Conservation (phyloP, 2,797 vertebrate genomes). For the Euthynnus affinis region DNA sequence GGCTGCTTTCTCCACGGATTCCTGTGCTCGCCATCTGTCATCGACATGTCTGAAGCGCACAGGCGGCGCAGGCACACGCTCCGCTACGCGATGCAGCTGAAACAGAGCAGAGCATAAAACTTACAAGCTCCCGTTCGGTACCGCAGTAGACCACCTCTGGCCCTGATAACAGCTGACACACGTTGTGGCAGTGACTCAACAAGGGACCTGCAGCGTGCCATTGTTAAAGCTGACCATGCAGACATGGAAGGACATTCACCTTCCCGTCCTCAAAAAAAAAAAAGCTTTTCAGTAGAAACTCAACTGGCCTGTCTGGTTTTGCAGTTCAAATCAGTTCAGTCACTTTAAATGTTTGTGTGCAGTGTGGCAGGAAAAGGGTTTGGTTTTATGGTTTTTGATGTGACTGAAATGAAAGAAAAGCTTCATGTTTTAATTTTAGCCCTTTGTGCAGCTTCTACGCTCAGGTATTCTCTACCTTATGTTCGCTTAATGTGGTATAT, state of each 20-base stretch:
- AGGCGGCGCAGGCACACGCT: slow-evolving; percentile 18
- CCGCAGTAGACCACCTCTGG: background rate
- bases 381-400: no score
- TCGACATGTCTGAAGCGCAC: slow-evolving; percentile 39
- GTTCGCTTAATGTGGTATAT: no score
- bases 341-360: no score
- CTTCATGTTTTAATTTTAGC: no score
- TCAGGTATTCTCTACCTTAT: no score
- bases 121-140: no score
- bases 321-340: no score
- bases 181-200: slow-evolving; percentile 9
- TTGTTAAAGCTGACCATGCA: background rate
- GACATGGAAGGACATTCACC: background rate
- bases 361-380: no score
- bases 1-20: slow-evolving; percentile 47
- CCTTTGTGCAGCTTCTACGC: no score
- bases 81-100: background rate
- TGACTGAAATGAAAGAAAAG: no score
- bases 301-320: background rate
- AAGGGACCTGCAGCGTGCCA: background rate
- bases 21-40: slow-evolving; percentile 55
- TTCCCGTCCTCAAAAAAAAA: background rate
- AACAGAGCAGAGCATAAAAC: background rate
- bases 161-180: slow-evolving; percentile 20
- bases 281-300: background rate